A percentile compares a stretch with the other conserved stretches of the same genome.
Conservation (phyloP, 1,140 invertebrate species). For the Sitophilus oryzae region DNA sequence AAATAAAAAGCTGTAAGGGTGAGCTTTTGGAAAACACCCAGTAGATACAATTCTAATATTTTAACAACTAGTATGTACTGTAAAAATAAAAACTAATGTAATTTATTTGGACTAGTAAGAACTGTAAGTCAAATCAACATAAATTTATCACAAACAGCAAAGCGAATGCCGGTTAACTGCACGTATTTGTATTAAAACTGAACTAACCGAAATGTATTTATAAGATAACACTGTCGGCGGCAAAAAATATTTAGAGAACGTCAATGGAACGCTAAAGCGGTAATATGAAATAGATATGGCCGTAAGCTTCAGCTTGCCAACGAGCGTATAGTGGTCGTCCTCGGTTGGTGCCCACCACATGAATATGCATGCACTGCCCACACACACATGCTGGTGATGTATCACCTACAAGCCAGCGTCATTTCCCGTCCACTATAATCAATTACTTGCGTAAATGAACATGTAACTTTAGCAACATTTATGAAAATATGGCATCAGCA, state of each 20-base stretch:
- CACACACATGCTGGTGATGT: conserved; percentile 43
- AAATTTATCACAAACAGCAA: no score
- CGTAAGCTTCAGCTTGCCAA: conserved; percentile 12
- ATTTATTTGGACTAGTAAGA: no score
- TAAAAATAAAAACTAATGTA: no score
- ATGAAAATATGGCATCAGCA: conserved; percentile 43
- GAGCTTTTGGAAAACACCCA: no score
- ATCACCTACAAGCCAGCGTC: conserved; percentile 44
- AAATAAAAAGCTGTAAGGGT: no score
- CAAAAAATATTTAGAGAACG: conserved; percentile 18
- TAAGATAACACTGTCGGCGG: background rate
- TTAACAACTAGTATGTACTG: no score
- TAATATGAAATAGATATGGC: conserved; percentile 17
- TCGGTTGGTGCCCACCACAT: conserved; percentile 31
- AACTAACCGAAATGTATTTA: background rate
- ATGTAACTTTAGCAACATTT: conserved; percentile 43
- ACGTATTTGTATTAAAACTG: no score
- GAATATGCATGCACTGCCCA: conserved; percentile 40
- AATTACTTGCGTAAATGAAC: conserved; percentile 45
- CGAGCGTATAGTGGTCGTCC: conserved; percentile 8
- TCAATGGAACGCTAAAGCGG: conserved; percentile 11
- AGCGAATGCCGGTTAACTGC: no score
- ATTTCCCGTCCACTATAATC: conserved; percentile 45
- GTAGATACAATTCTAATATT: no score
- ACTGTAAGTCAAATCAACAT: no score